These are phyloP conservation scores for Cardiocondyla obscurior DNA, from an alignment of 1,140 invertebrate species.

Conservation along the genomic window DNA sequence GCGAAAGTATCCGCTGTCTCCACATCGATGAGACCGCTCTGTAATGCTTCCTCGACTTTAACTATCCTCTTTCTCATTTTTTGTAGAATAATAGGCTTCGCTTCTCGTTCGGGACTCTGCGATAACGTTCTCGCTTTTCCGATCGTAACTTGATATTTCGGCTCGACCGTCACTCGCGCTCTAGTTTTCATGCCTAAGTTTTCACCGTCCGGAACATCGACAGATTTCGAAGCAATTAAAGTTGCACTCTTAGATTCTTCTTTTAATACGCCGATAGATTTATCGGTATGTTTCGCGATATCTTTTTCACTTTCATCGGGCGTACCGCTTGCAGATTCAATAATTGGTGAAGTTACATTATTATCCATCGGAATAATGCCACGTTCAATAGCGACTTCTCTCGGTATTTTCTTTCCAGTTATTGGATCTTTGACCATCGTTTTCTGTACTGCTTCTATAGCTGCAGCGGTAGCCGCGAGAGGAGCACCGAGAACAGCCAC, in stretches of 20 bases:
- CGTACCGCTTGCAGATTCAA: conserved; percentile 27
- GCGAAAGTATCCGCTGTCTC: conserved; percentile 89
- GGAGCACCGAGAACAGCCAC: conserved; percentile 89
- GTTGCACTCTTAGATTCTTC: neutral
- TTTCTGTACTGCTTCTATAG: conserved; percentile 84
- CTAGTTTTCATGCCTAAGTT: conserved; percentile 86
- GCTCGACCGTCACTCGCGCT: conserved; percentile 86
- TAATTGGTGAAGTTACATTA: conserved; percentile 69
- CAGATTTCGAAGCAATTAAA: neutral
- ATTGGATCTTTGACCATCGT: conserved; percentile 90
- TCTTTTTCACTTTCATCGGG: neutral
- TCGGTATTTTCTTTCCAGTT: conserved; percentile 89
- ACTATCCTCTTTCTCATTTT: conserved; percentile 91
- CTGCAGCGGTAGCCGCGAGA: conserved; percentile 86
- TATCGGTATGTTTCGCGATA: neutral
- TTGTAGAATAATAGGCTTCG: conserved; percentile 89
- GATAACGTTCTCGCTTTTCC: conserved; percentile 85
- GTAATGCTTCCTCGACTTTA: conserved; percentile 88
- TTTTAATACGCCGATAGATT: neutral
- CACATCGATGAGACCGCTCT: conserved; percentile 90
- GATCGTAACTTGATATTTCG: conserved; percentile 88
- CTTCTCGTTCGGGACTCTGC: conserved; percentile 85
- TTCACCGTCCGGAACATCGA: conserved; percentile 78
- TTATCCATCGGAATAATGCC: conserved; percentile 86
- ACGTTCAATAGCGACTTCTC: conserved; percentile 91